Evolutionary conservation across 2,113 vertebrate species (phyloP).

Genomic region (Polypterus senegalus): DNA sequence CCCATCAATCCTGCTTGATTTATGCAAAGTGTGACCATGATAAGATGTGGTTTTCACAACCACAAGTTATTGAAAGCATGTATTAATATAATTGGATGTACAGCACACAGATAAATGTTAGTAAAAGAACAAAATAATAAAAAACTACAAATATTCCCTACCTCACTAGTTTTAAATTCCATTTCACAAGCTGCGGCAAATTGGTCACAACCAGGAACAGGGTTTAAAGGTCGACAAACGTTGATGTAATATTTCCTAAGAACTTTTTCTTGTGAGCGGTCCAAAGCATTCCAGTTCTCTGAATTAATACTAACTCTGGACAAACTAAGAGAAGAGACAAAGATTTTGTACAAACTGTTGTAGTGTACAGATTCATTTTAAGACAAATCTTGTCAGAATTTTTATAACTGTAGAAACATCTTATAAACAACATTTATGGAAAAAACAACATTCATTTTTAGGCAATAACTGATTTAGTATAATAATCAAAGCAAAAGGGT

Average conservation of each 20-base stretch:
- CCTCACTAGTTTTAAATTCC: constrained; percentile 32
- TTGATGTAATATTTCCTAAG: constrained; percentile 83
- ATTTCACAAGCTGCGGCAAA: constrained; percentile 71
- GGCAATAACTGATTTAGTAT: no score
- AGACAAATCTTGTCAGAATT: not conserved
- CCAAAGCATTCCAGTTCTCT: constrained; percentile 71
- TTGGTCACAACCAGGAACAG: constrained; percentile 66
- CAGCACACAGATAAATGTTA: no score
- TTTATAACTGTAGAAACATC: not conserved
- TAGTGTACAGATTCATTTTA: not conserved
- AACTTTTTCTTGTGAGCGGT: constrained; percentile 27
- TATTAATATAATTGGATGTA: no score
- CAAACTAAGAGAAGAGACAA: constrained; percentile 46
- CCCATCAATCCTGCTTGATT: no score
- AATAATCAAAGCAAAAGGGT: no score
- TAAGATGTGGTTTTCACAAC: no score
- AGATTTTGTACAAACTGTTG: not conserved
- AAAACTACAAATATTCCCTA: not conserved
- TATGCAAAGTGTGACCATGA: no score
- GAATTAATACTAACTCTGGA: constrained; percentile 42
- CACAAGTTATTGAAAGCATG: no score
- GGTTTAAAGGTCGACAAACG: constrained; percentile 67
- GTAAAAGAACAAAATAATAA: no score
- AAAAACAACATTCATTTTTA: not conserved
- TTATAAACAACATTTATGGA: not conserved